Percentiles rank a stretch among this genome's conserved stretches.
Conservation (phyloP, 2,888 invertebrate genomes). For the Galeopsomyia nigrocyanea region DNA sequence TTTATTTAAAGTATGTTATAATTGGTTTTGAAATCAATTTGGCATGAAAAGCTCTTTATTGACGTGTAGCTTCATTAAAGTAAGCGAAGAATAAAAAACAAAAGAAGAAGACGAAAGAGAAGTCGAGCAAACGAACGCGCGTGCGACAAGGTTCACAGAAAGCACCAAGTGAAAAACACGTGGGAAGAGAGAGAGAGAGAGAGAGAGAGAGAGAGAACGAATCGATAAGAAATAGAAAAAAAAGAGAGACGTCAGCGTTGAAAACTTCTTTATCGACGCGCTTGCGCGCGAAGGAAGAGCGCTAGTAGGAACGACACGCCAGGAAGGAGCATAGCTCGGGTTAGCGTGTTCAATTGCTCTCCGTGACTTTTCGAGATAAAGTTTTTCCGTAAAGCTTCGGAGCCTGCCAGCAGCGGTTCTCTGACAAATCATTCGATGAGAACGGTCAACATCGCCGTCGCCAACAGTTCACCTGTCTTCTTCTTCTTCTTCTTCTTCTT, state of each 20-base stretch:
- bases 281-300: neutral
- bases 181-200: neutral
- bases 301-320: neutral
- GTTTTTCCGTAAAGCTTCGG: neutral
- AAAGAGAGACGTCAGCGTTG: constrained; percentile 29
- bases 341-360: neutral
- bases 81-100: neutral
- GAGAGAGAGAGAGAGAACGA: neutral
- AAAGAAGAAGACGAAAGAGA: constrained; percentile 37
- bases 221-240: constrained; percentile 26
- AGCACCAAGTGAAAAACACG: neutral
- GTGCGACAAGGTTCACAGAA: constrained; percentile 12
- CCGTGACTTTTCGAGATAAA: neutral
- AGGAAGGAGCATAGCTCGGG: neutral
- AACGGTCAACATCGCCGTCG: neutral
- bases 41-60: too few relatives aligned
- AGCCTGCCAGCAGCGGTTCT: neutral
- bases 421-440: constrained; percentile 20
- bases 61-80: neutral
- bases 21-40: too few relatives aligned
- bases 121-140: constrained; percentile 20
- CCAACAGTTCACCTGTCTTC: too few relatives aligned
- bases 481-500: too few relatives aligned
- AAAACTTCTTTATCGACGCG: constrained; percentile 37
- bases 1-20: too few relatives aligned